Evolutionary conservation across 2,888 invertebrate species (phyloP).

Genomic region (Galerucella calmariensis): DNA sequence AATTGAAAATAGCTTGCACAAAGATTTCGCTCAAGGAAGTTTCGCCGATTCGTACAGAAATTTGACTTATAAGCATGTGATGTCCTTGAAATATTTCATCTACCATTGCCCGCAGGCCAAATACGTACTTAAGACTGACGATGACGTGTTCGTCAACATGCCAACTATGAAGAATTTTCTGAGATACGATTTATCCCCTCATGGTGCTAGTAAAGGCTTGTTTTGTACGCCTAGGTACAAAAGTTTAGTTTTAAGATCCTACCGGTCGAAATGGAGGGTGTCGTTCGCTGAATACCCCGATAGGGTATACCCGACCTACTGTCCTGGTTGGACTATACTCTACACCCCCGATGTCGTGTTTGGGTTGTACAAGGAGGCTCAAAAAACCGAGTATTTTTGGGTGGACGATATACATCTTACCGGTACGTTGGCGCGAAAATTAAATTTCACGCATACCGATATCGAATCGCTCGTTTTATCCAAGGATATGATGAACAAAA

Average conservation of each 20-base stretch:
- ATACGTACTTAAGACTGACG: constrained; percentile 78
- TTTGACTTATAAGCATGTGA: constrained; percentile 86
- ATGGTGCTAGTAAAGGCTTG: constrained; percentile 72
- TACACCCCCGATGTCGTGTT: constrained; percentile 71
- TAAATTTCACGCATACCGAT: constrained; percentile 69
- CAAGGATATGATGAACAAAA: constrained; percentile 36
- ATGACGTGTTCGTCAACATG: constrained; percentile 81
- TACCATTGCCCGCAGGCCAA: constrained; percentile 77
- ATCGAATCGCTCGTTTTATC: constrained; percentile 50
- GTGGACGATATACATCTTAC: constrained; percentile 80
- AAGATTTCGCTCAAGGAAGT: constrained; percentile 81
- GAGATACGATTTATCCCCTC: constrained; percentile 69
- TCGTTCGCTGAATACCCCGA: constrained; percentile 74
- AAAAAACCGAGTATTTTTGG: constrained; percentile 75
- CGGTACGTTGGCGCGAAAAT: constrained; percentile 70
- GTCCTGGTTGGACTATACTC: constrained; percentile 75
- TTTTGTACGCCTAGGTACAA: constrained; percentile 69
- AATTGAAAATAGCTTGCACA: constrained; percentile 69
- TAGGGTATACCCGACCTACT: constrained; percentile 78
- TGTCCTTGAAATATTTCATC: constrained; percentile 82
- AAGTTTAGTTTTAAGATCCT: constrained; percentile 63
- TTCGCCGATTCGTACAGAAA: constrained; percentile 83
- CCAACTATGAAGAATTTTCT: constrained; percentile 71
- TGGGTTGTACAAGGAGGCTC: constrained; percentile 66
- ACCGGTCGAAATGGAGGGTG: constrained; percentile 82